Percentiles rank a stretch among this genome's conserved stretches.
Conservation (phyloP, 1,140 invertebrate species). For the Magallana ariakensis region DNA sequence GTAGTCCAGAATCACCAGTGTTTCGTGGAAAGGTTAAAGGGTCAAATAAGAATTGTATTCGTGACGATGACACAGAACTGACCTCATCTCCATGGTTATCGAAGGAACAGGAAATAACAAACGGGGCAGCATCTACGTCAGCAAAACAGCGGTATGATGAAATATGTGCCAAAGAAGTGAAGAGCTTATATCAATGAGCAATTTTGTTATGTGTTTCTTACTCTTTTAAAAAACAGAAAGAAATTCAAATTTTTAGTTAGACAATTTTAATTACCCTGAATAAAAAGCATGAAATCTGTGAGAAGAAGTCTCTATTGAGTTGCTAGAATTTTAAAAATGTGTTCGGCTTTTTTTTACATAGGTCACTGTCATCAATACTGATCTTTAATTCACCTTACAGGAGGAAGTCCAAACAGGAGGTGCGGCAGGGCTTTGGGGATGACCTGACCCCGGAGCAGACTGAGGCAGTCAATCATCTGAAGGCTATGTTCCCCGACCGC, state of each 20-base stretch:
- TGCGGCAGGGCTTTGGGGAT: constrained; percentile 26
- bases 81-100: constrained; percentile 58
- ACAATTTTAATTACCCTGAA: too few species aligned
- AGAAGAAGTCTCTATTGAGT: too few species aligned
- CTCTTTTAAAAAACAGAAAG: too few species aligned
- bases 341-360: too few species aligned
- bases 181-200: too few species aligned
- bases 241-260: too few species aligned
- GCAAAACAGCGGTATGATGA: constrained; percentile 21
- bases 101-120: constrained; percentile 51
- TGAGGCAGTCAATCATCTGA: constrained; percentile 4
- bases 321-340: too few species aligned
- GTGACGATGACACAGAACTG: constrained; percentile 31
- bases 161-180: background rate
- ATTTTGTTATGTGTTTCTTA: too few species aligned
- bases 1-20: constrained; percentile 57
- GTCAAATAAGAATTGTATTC: constrained; percentile 34
- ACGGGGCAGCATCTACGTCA: constrained; percentile 34
- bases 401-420: background rate
- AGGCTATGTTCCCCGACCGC: constrained; percentile 3
- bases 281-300: too few species aligned
- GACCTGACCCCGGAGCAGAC: constrained; percentile 25
- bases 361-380: too few species aligned
- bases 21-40: constrained; percentile 53
- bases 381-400: background rate